phyloP scores from a whole-genome alignment of 2,113 vertebrate genomes.

The Rousettus leschenaultii region DNA sequence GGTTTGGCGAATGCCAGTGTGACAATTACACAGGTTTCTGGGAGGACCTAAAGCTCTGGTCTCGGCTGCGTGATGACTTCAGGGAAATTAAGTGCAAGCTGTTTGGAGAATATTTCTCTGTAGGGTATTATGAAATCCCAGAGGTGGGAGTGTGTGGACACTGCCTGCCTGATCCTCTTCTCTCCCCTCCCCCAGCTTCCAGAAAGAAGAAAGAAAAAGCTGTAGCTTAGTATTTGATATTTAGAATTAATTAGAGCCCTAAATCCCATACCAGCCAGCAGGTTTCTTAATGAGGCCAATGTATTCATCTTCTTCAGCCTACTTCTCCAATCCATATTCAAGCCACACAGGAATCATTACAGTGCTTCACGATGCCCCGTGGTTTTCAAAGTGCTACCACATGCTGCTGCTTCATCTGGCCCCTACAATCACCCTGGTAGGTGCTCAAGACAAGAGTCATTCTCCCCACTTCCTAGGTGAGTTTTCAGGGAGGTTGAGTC shows the following conservation, averaged over 20 bases:
- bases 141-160: not conserved
- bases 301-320: constrained; percentile 58
- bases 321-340: not conserved
- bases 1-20: constrained; percentile 51
- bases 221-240: constrained; percentile 50
- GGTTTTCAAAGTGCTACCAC: constrained; percentile 10
- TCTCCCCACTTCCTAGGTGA: constrained; percentile 32
- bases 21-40: constrained; percentile 52
- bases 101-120: constrained; percentile 44
- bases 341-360: not conserved
- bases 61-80: not conserved
- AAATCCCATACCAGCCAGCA: constrained; percentile 67
- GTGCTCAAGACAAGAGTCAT: constrained; percentile 9
- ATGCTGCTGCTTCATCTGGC: not conserved
- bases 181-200: not conserved
- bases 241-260: constrained; percentile 72
- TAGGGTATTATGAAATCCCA: constrained; percentile 40
- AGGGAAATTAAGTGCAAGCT: constrained; percentile 61
- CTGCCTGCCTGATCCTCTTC: not conserved
- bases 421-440: constrained; percentile 4
- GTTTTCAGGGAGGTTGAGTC: constrained; percentile 21
- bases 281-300: constrained; percentile 68
- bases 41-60: not conserved
- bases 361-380: not conserved
- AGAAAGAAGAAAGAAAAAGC: constrained; percentile 46